Conservation (phyloP, 2,797 vertebrate genomes). For the Linurgus olivaceus region DNA sequence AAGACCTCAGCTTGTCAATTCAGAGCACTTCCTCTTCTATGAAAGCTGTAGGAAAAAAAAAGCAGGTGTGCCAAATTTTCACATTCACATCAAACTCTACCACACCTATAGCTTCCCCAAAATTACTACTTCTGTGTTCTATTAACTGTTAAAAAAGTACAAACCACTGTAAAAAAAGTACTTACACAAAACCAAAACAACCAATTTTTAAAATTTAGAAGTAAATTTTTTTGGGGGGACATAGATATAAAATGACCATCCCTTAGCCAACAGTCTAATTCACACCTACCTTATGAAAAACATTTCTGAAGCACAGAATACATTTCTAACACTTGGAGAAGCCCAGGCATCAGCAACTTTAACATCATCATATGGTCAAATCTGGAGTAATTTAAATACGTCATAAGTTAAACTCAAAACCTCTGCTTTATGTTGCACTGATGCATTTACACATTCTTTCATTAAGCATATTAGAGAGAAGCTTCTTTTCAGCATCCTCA, state of each 20-base stretch:
- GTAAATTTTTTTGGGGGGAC: rapidly evolving
- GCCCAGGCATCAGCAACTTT: neutral
- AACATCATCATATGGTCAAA: neutral
- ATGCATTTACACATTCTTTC: neutral
- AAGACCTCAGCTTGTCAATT: neutral
- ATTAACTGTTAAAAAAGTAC: neutral
- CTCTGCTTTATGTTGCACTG: neutral
- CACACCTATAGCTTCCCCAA: neutral
- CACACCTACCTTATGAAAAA: neutral
- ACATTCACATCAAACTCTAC: neutral
- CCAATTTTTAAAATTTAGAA: rapidly evolving
- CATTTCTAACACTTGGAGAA: neutral
- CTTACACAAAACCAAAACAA: neutral
- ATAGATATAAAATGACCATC: neutral
- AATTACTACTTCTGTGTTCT: neutral
- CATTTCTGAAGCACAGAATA: neutral
- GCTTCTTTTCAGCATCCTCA: neutral
- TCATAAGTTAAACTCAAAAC: neutral
- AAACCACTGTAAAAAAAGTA: neutral
- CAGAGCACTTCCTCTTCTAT: neutral
- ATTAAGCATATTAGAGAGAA: neutral
- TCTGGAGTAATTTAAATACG: neutral
- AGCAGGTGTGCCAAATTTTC: neutral
- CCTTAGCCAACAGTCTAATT: neutral
- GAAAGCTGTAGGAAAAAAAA: neutral